Conservation (phyloP, 2,797 vertebrate species). For the Halcyon badia region DNA sequence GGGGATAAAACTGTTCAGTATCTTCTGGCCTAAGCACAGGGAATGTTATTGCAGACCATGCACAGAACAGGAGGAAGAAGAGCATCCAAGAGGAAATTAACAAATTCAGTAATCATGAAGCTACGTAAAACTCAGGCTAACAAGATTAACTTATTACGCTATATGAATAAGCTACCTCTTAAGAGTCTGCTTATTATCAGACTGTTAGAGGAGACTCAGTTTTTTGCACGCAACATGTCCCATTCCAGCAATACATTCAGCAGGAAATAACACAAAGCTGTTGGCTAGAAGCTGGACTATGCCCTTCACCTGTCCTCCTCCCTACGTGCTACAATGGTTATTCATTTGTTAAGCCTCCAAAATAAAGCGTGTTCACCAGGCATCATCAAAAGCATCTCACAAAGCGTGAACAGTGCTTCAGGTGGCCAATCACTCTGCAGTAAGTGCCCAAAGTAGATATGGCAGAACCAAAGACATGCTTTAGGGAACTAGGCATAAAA, state of each 20-base stretch:
- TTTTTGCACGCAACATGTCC: background rate
- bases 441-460: accelerated
- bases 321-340: too few relatives aligned
- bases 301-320: background rate
- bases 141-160: conserved; percentile 14
- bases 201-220: background rate
- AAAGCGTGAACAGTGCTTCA: background rate
- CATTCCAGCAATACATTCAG: background rate
- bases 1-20: background rate
- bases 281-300: background rate
- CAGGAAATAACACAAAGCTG: background rate
- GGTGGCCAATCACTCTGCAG: accelerated
- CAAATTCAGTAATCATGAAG: background rate
- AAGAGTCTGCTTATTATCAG: conserved; percentile 35
- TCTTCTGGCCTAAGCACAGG: background rate
- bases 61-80: background rate
- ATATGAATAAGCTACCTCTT: background rate
- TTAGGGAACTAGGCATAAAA: background rate
- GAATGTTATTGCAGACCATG: background rate
- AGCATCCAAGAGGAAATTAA: conserved; percentile 20
- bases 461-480: background rate
- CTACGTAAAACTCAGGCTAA: conserved; percentile 1
- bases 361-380: background rate
- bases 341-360: background rate
- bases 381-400: background rate